Evolutionary conservation across 2,888 invertebrate genomes (phyloP).

Genomic region (Mimumesa dahlbomi): DNA sequence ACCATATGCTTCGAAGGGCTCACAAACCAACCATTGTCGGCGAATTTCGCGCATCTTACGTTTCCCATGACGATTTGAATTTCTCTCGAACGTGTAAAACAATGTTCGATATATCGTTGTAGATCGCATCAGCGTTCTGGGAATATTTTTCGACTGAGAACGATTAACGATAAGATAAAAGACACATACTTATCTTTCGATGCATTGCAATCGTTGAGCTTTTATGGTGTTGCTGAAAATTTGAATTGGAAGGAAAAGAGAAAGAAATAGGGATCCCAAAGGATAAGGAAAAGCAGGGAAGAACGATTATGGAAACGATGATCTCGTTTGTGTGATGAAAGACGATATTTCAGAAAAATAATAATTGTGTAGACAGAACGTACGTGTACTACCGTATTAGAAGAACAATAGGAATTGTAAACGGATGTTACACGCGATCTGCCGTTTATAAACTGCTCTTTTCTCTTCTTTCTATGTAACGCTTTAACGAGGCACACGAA

Average conservation of each 20-base stretch:
- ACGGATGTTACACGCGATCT: slow-evolving; percentile 46
- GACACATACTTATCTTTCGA: no score
- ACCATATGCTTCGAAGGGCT: slow-evolving; percentile 60
- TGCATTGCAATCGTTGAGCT: no score
- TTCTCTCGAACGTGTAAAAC: slow-evolving; percentile 13
- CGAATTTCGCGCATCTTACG: slow-evolving; percentile 54
- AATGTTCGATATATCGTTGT: no score
- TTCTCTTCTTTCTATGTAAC: not conserved
- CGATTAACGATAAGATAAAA: no score
- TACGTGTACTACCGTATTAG: slow-evolving; percentile 9
- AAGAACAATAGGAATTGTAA: slow-evolving; percentile 19
- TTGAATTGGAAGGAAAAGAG: no score
- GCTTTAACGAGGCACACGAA: not conserved
- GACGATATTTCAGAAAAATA: not conserved
- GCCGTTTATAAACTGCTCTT: slow-evolving; percentile 34
- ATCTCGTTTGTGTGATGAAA: not conserved
- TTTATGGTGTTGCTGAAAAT: no score
- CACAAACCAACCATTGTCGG: slow-evolving; percentile 44
- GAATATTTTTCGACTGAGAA: no score
- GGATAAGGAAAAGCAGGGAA: not conserved
- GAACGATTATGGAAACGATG: not conserved
- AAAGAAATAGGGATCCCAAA: no score
- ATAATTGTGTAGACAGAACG: not conserved
- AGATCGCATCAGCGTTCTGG: no score
- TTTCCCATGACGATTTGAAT: slow-evolving; percentile 59